phyloP scores from a whole-genome alignment of 2,888 invertebrate genomes.

The Caradrina kadenii region DNA sequence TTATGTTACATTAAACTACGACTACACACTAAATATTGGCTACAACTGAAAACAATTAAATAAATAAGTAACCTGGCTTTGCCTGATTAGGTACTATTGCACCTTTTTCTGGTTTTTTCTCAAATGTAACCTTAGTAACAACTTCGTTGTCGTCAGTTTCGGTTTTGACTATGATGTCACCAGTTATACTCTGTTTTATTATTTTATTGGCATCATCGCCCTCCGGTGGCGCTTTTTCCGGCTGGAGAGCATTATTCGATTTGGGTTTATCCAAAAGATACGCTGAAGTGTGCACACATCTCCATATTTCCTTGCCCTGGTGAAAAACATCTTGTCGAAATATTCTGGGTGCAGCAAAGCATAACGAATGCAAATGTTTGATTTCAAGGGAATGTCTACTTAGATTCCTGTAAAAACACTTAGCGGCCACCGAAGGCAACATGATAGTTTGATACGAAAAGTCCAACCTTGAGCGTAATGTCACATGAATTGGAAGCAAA shows the following conservation, averaged over 20 bases:
- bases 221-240: conserved; percentile 46
- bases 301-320: conserved; percentile 66
- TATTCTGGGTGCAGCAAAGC: conserved; percentile 67
- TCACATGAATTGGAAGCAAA: conserved; percentile 47
- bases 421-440: conserved; percentile 80
- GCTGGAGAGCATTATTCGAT: conserved; percentile 63
- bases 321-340: conserved; percentile 67
- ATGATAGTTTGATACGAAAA: conserved; percentile 70
- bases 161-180: conserved; percentile 84
- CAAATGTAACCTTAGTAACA: conserved; percentile 87
- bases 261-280: conserved; percentile 75
- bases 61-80: conserved; percentile 75
- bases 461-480: conserved; percentile 58
- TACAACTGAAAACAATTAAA: background rate
- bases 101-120: conserved; percentile 72
- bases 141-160: conserved; percentile 80
- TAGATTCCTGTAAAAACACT: conserved; percentile 81
- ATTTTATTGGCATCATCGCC: conserved; percentile 66
- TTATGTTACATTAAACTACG: conserved; percentile 28
- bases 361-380: conserved; percentile 77
- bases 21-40: background rate
- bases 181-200: conserved; percentile 77
- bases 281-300: conserved; percentile 75
- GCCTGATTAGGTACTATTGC: conserved; percentile 62
- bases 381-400: conserved; percentile 76